Percentiles rank a stretch among this genome's conserved stretches.
Evolutionary conservation across 2,888 invertebrate genomes (phyloP).

Genomic region (Silvanus unidentatus): DNA sequence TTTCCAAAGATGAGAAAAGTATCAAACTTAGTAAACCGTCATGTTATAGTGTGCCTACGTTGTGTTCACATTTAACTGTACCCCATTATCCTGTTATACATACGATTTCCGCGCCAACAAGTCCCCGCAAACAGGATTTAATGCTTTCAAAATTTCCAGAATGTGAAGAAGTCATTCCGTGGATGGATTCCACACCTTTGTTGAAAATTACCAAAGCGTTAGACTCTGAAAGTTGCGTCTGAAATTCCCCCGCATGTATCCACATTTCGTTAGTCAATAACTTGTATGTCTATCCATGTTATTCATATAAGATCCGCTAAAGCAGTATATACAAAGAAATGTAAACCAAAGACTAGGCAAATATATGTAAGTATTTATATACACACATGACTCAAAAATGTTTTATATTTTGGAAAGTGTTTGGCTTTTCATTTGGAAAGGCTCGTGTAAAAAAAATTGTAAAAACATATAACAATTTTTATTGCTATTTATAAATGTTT

Average conservation of each 20-base stretch:
- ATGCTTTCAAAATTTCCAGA: constrained; percentile 30
- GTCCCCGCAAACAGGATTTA: constrained; percentile 34
- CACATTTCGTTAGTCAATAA: no score
- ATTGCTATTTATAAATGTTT: constrained; percentile 4
- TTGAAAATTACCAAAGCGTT: constrained; percentile 36
- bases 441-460: constrained; percentile 4
- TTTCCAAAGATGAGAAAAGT: constrained; percentile 23
- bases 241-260: no score
- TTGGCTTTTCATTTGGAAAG: constrained; percentile 3
- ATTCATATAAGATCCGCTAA: no score
- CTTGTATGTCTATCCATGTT: no score
- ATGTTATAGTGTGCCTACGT: constrained; percentile 39
- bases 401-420: background rate
- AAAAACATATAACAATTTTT: background rate
- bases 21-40: constrained; percentile 22
- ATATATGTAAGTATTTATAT: no score
- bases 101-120: constrained; percentile 39
- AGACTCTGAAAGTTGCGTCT: constrained; percentile 23
- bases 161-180: constrained; percentile 34
- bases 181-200: constrained; percentile 39
- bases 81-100: constrained; percentile 28
- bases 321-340: no score
- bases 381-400: no score
- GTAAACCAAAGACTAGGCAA: no score
- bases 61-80: constrained; percentile 33